Base-by-base conservation (phyloP, 2,888 invertebrate species). In the Temnothorax unifasciatus region DNA sequence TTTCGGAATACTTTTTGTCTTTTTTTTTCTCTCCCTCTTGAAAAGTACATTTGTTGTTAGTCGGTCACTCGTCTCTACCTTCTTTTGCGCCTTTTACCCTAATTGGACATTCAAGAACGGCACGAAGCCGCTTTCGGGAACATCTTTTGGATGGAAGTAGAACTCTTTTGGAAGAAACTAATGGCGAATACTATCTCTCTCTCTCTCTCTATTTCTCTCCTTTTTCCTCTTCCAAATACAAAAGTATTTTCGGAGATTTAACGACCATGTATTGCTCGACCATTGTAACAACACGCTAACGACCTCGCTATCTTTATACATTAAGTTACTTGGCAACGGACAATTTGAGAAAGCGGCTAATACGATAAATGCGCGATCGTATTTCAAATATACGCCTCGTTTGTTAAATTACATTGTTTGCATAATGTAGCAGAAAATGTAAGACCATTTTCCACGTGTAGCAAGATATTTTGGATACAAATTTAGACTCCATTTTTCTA, bases 1-100 rank as follows among this genome's bases (percentile, higher is more conserved):
- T 47, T 81, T 73, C 71, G 29, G 15, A 81, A 44, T 69, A 29
- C 57, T 71, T 50, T 38, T 21, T 29, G 4, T 4, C 8, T 2
- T 9, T 44, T 29, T 21, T 66, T 66, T 4, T 68, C 44, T 44
- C 79, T 79, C 29, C 21, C 50, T 77, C 25, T 77, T 34, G 59
- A 82, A 50, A 73, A 73, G 81, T 54, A 76, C 63, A 75, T 82
- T 82, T 82, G 50, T 73, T 82, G 74, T 64, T 52, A 15, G 75
- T 52, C 59, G 47, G 21, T 29, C 29, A 81, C 61, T 81, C 50
- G 38, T 52, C 21, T 41, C 34, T 50, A 59, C 44, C 57, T 68
- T 52, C 68, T 68, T 83, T 87, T 77, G 57, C 68, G 76, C 83
- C 79, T 85, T 85, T 87, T 85, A 84, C 68, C 73, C 82, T 87